phyloP scores from a whole-genome alignment of 2,888 invertebrate species.

The Pristionchus exspectatus region DNA sequence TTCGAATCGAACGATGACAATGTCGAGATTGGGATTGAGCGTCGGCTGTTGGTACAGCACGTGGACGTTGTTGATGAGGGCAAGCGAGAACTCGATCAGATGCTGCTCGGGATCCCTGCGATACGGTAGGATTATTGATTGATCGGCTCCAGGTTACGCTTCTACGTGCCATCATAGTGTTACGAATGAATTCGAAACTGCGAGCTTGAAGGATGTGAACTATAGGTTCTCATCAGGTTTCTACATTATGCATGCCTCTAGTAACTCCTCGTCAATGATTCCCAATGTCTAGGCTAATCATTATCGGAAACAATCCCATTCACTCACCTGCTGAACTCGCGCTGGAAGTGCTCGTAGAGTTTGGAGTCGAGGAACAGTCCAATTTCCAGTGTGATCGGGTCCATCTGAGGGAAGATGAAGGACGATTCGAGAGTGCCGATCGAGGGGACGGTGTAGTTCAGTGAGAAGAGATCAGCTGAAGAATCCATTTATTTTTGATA shows the following conservation, averaged over 20 bases:
- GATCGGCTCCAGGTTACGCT: neutral
- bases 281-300: no score
- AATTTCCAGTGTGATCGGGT: conserved; percentile 78
- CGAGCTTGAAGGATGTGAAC: no score
- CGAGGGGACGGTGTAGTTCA: conserved; percentile 77
- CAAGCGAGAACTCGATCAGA: conserved; percentile 77
- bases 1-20: conserved; percentile 78
- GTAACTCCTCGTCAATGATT: no score
- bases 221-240: no score
- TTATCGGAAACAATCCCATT: no score
- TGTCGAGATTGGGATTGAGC: conserved; percentile 76
- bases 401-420: conserved; percentile 78
- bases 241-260: no score
- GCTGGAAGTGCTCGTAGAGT: conserved; percentile 77
- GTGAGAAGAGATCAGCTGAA: conserved; percentile 59
- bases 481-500: neutral
- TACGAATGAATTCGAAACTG: no score
- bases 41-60: conserved; percentile 76
- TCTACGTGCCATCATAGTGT: no score
- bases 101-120: conserved; percentile 75
- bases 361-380: conserved; percentile 77
- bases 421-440: conserved; percentile 76
- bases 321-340: conserved; percentile 62
- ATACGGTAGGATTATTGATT: neutral
- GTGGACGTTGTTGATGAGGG: conserved; percentile 78